Conservation (phyloP, 2,888 invertebrate genomes). For the Microctonus hyperodae region DNA sequence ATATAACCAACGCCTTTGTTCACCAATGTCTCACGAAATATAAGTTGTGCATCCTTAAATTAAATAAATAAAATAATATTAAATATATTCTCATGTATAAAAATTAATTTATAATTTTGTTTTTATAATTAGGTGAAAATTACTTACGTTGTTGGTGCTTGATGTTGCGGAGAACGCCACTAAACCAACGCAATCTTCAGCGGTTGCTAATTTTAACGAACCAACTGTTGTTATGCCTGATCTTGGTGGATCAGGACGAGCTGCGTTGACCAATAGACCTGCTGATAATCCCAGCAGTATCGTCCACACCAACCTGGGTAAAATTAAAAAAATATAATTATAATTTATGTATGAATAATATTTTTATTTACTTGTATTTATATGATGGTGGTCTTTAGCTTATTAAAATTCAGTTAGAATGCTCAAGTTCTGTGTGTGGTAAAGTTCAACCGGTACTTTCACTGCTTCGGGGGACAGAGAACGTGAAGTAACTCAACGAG, state of each 20-base stretch:
- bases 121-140: neutral
- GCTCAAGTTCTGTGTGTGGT: conserved; percentile 32
- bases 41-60: conserved; percentile 45
- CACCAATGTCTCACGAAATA: conserved; percentile 54
- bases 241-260: conserved; percentile 53
- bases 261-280: conserved; percentile 47
- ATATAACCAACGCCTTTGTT: conserved; percentile 64
- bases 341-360: neutral
- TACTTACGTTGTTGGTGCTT: conserved; percentile 48
- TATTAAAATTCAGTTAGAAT: neutral
- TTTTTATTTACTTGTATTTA: neutral
- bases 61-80: neutral
- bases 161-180: conserved; percentile 61
- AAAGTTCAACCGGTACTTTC: conserved; percentile 55
- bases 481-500: conserved; percentile 21
- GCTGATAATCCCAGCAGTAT: conserved; percentile 48
- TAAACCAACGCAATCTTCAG: conserved; percentile 61
- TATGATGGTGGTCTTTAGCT: neutral
- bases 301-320: conserved; percentile 59
- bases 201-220: conserved; percentile 60
- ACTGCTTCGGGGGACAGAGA: conserved; percentile 50
- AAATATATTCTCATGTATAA: neutral
- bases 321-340: neutral
- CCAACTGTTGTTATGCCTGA: conserved; percentile 59
- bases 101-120: conserved; percentile 9